Base-by-base conservation (phyloP, 2,797 vertebrate species). In the Neoniphon sammara region DNA sequence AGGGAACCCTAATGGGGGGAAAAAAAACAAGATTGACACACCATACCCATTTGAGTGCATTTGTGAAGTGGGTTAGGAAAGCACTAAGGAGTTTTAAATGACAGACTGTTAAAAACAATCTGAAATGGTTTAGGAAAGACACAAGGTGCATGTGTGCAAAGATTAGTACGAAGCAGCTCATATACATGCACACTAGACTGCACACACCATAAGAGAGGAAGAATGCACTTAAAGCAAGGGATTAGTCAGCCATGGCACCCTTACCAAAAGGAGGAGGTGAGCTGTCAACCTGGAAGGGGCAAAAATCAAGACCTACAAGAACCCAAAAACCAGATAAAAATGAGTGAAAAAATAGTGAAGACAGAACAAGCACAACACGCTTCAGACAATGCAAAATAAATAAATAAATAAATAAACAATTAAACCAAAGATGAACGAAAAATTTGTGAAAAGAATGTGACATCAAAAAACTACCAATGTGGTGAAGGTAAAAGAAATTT, bases 251-350 rank as follows among this genome's bases (percentile, higher is more conserved):
- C 95, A 95, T 76, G 82, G 88, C 93, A 93, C 93, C 96, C 98
- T 99, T 98, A 99, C 97, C 98, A 98, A 99, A 99, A 90, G 96
- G 93, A 95, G 97, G 97, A 88, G 97, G 94, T 93, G 97, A 97
- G 95, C 92, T 97, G 93, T 97, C 98, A 96, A 98, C 96, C 96
- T 99, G 97, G 97, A 98, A 99, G 97, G 96, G 95, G 97, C 96
- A 97, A 97, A 99, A 98, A 98, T 97, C 97, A 98, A 98, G 96
- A 99, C 98, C 98, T 98, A 98, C 94, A 96, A 95, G 96, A 91
- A 99, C 96, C 97, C 97, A 98, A 92, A 27, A 98, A 98, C 95
- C 96, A 97, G 95, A 98, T 94, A 96, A 96, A 71, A 96, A 97
- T 93, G 96, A 95, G 94, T 96, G 95, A 96, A 96, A 95, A 96